Evolutionary conservation across 2,113 vertebrate species (phyloP), one percentile per base, ranked within the genome.

Genomic region (Cinclus cinclus): DNA sequence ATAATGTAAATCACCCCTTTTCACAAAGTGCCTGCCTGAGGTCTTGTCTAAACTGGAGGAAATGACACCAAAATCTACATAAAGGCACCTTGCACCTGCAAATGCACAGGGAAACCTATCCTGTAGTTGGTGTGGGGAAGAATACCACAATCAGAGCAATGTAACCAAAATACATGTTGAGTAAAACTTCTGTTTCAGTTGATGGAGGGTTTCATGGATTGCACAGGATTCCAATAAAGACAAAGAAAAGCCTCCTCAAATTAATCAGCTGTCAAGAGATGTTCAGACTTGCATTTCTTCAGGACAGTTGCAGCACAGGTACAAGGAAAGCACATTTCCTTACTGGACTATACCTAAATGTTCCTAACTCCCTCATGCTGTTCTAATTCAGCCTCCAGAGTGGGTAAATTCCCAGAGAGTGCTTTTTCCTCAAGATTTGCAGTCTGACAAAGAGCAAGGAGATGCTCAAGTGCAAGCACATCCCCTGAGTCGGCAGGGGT

Each of bases 281-380:
- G 63, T 20, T 79, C 92, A 56, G 33, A 93, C 88, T 44, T 89
- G 83, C 37, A 52, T 49, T 86, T 86, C 59, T 47, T 64, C 30
- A 52, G 82, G 63, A 88, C 46, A 65, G 47, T 2, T 75, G 47
- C 47, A 78, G 73, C 37, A 74, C 35, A 60, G 50, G 42, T 33
- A 73, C 37, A 69, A 73, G 58, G 63, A 39, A 68, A 80, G 31
- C 4, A 69, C 37, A 13, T 25, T 63, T 16, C 11, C 49, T 69
- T 6, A 25, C 64, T 88, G 79, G 18, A 55, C n/a, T 11, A 17
- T 7, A 31, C n/a, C 47, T 35, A 77, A 30, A 8, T 5, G 3
- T 35, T 83, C 82, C 41, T 49, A 24, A 15, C n/a, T 35, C n/a
- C 15, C 28, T 39, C 15, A 2, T 3, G 17, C 3, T 56, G 17